These are phyloP conservation scores for Crotalus viridis DNA, from an alignment of 2,113 vertebrate species.

Conservation along the genomic window DNA sequence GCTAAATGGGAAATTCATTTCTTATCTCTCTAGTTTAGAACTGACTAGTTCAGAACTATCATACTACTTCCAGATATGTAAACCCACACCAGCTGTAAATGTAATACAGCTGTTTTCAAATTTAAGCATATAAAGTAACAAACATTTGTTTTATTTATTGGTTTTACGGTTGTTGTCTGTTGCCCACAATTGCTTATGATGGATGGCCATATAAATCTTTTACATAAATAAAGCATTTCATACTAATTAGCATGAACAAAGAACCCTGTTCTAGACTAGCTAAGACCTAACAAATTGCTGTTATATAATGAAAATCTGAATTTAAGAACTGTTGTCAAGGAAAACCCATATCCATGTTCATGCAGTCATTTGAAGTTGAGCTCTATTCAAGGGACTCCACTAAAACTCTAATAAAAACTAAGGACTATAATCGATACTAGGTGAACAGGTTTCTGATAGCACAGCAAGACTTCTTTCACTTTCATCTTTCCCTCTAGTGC, in stretches of 20 bases:
- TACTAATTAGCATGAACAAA: background rate
- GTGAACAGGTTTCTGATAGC: background rate
- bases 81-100: background rate
- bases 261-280: background rate
- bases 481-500: background rate
- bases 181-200: no score
- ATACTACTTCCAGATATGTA: background rate
- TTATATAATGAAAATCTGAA: background rate
- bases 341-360: background rate
- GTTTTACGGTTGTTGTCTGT: no score
- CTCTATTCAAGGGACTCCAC: no score
- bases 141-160: background rate
- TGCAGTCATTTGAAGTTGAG: background rate
- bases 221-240: background rate
- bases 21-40: background rate
- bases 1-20: background rate
- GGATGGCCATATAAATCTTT: no score
- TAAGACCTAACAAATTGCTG: background rate
- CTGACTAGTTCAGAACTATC: background rate
- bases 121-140: background rate
- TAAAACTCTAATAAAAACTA: background rate
- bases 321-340: background rate
- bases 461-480: background rate
- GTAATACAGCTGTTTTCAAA: background rate
- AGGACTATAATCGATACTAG: background rate